A percentile compares a stretch with the other conserved stretches of the same genome.
phyloP scores from a whole-genome alignment of 2,888 invertebrate species.

The Drosophila engyochracea region DNA sequence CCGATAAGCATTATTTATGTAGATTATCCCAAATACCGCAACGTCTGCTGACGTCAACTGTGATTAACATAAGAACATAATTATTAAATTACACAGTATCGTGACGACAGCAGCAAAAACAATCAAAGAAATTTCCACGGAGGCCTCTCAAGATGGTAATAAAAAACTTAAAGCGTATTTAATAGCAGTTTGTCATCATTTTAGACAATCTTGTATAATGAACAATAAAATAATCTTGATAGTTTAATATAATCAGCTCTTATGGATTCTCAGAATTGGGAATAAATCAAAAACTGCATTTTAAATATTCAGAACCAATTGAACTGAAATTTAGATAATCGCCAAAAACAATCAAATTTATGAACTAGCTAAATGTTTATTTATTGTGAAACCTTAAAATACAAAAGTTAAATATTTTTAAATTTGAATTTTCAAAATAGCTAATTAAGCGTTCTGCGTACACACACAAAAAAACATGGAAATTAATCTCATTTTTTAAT shows the following conservation, averaged over 20 bases:
- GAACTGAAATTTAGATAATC: not conserved
- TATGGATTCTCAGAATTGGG: not conserved
- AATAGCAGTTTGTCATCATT: not conserved
- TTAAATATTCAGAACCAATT: not conserved
- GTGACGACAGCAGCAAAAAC: not conserved
- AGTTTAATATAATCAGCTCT: not conserved
- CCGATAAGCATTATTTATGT: slow-evolving; percentile 44
- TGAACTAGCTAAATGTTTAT: not conserved
- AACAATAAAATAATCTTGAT: not conserved
- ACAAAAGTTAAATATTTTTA: not conserved
- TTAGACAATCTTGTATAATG: not conserved
- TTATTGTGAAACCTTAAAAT: not conserved
- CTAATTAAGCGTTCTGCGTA: not conserved
- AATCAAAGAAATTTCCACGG: not conserved
- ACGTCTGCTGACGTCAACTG: slow-evolving; percentile 45
- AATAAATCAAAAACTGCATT: not conserved
- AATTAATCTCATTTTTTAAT: not conserved
- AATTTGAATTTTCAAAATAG: not conserved
- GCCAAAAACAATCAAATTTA: not conserved
- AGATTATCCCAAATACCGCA: slow-evolving; percentile 3
- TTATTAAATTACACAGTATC: slow-evolving; percentile 27
- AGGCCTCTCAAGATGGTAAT: no score
- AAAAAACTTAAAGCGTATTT: not conserved
- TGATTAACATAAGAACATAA: slow-evolving; percentile 30
- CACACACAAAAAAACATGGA: not conserved